These are phyloP conservation scores for Drosophila mimica DNA, from an alignment of 2,888 invertebrate genomes.

Conservation along the genomic window DNA sequence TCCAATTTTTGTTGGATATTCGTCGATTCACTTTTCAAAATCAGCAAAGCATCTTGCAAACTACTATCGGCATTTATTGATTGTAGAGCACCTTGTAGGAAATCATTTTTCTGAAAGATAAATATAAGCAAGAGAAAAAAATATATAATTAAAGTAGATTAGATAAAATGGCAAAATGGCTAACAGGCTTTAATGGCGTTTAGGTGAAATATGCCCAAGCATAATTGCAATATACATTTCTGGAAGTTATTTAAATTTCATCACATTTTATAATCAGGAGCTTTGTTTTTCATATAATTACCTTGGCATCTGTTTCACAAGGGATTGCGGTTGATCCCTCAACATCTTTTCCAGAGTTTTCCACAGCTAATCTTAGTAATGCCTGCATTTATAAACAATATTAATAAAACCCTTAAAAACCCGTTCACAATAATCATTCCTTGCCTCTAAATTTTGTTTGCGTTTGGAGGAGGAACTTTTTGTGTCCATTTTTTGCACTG, in stretches of 20 bases:
- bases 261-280: background rate
- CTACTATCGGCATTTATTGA: conserved; percentile 56
- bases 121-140: background rate
- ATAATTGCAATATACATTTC: background rate
- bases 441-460: conserved; percentile 51
- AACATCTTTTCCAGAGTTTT: conserved; percentile 44
- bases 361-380: conserved; percentile 46
- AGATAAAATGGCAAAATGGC: background rate
- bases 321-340: background rate
- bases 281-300: background rate
- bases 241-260: background rate
- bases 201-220: background rate
- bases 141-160: background rate
- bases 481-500: conserved; percentile 28
- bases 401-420: background rate
- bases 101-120: conserved; percentile 35
- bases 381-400: conserved; percentile 22
- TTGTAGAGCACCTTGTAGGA: conserved; percentile 51
- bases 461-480: conserved; percentile 25
- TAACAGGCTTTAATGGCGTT: background rate
- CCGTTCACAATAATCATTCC: fast-evolving
- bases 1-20: conserved; percentile 48
- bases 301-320: conserved; percentile 16
- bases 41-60: conserved; percentile 54
- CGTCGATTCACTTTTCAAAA: conserved; percentile 32